Base-by-base conservation (phyloP, 2,113 vertebrate genomes). In the Trogon surrucura region DNA sequence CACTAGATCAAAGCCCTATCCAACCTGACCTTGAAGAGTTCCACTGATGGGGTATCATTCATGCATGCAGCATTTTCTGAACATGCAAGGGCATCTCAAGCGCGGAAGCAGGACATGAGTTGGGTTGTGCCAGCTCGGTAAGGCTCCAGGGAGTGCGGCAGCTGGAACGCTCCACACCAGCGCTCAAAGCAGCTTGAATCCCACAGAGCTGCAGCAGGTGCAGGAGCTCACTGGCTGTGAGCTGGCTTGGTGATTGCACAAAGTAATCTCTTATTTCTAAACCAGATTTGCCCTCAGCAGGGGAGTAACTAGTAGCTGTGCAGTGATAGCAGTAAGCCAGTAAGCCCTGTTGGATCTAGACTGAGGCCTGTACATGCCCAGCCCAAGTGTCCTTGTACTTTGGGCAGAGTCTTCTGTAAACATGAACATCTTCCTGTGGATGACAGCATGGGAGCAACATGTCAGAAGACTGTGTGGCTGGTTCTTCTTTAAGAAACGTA, bases 391-490 rank as follows among this genome's bases (percentile, higher is more conserved):
- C n/a, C 47, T 30, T 75, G 22, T 90, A 51, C 22, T 82, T 78
- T 2, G 4, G 18, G 41, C 36, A 85, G 41, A 72, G 27, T 58
- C 25, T 83, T 73, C 13, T 75, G 5, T 58, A 67, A 87, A 69
- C 4, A 3, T 18, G 34, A 50, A 60, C 21, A 21, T 67, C 30
- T 66, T 11, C 30, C 25, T 66, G 13, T 20, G 56, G 51, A 32
- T 34, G 41, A 23, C 0, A 0, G 32, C 90, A 54, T 5, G 21
- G 7, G 36, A 57, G 11, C 26, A 54, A 23, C 19, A 4, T 18
- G 11, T 79, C 44, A 60, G 26, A 80, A 57, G 26, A 5, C 22
- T 41, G 18, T 27, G 3, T 29, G 26, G 17, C 2, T 88, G 41
- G 91, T 91, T 87, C 5, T 15, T 56, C 36, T 64, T 72, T 32